phyloP scores from a whole-genome alignment of 2,797 vertebrate species.

The Hydrophis major region DNA sequence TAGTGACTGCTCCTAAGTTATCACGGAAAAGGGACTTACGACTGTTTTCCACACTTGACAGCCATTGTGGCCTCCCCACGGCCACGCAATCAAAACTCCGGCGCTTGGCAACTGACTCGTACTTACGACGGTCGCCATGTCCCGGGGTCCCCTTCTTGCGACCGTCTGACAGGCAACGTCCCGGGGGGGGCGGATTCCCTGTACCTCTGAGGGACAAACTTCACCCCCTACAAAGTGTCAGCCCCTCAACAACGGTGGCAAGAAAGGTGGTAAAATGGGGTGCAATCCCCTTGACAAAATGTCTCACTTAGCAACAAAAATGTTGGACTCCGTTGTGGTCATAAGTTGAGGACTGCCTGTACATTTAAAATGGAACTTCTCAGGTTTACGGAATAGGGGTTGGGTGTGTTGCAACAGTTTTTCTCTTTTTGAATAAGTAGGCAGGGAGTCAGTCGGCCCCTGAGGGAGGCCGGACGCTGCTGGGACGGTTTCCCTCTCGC shows the following conservation, averaged over 20 bases:
- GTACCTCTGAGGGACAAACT: rapidly evolving
- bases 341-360: not conserved
- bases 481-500: too few species aligned
- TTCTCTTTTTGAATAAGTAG: too few species aligned
- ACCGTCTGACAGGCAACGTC: not conserved
- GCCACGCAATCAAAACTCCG: not conserved
- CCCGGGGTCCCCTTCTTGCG: not conserved
- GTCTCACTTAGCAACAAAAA: not conserved
- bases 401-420: not conserved
- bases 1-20: not conserved
- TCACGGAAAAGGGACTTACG: too few species aligned
- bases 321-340: not conserved
- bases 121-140: not conserved
- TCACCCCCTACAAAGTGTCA: too few species aligned
- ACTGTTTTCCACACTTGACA: not conserved
- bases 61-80: not conserved
- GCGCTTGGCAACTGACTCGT: not conserved
- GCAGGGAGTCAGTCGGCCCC: too few species aligned
- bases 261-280: not conserved
- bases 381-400: not conserved
- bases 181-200: not conserved
- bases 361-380: not conserved
- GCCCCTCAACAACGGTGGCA: too few species aligned
- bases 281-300: not conserved
- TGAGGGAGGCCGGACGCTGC: too few species aligned